Base-by-base conservation (phyloP, 2,797 vertebrate species). In the Leucoraja ocellata region DNA sequence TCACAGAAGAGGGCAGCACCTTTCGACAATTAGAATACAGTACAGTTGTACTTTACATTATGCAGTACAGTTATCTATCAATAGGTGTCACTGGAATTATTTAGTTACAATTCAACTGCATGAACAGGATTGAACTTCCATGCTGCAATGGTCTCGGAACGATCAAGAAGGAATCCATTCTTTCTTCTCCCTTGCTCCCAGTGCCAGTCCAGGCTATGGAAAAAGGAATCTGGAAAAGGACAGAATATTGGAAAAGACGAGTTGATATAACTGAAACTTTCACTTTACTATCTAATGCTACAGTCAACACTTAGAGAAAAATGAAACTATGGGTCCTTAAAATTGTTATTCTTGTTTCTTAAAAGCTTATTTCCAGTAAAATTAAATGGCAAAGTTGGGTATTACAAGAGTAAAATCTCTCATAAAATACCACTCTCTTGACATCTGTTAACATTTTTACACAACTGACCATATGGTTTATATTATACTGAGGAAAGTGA, bases 381-480 rank as follows among this genome's bases (percentile, higher is more conserved):
- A 74, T 46, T 71, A 76, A 4, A 2, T 58, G 10, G 46, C 5
- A 18, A 88, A 65, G 28, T 88, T 88, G 14, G 36, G 23, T 5
- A 68, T 61, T 32, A 54, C 86, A 91, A 23, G 71, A 36, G 23
- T 54, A 92, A 92, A 92, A 76, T 76, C 4, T 54, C 90, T 54
- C 54, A 74, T 74, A 92, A 92, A 74, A 54, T 74, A 54, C 68
- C 23, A 58, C 68, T 76, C 36, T 36, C 36, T 39, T 74, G 25
- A 73, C 90, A 76, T 92, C 90, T 92, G 90, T 92, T 92, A 92
- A 73, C 39, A 74, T 92, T 74, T 92, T 39, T 92, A 28, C 25
- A 36, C 28, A 46, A 46, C 73, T 92, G 90, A 21, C 23, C 71
- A 92, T 92, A 71, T 92, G 90, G 71, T 28, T 92, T 76, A 92